Evolutionary conservation across 1,140 invertebrate species (phyloP), one percentile per base, ranked within the genome.

Genomic region (Gryon sp.): DNA sequence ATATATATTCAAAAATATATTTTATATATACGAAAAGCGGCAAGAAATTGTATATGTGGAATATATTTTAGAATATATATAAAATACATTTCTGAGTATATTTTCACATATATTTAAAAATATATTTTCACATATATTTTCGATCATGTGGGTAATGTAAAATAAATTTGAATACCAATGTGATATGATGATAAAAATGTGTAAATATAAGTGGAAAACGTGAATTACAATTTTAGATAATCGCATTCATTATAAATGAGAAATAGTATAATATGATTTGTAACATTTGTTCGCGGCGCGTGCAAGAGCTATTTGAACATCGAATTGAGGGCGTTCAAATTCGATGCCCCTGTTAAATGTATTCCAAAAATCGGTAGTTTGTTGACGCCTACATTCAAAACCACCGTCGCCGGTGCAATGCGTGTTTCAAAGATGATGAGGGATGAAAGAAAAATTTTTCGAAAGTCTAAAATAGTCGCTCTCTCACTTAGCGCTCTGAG

Each of bases 361-460:
- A 52, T 62, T 62, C 34, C 43, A 55, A 76, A 69, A 68, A 45
- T 50, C 9, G 45, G 16, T 66, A 60, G 45, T n/a, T 43, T 12
- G 38, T 8, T 8, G 9, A 55, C 57, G 73, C 63, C 73, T n/a
- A n/a, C 63, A 76, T 63, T 50, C 38, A 28, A 36, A 20, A 38
- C 26, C 32, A 12, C 22, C 8, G n/a, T n/a, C n/a, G n/a, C n/a
- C n/a, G n/a, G n/a, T n/a, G 57, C 59, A 22, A 70, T 65, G n/a
- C 60, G 28, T 53, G 59, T 57, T 59, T 70, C 28, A 24, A 66
- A 66, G 32, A 66, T 72, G 74, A 72, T 65, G 74, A 70, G 74
- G 66, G 53, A 70, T 77, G 66, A 76, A 76, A 76, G 74, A 72
- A 77, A 77, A 77, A n/a, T n/a, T n/a, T 77, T 77, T 77, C 55